Base-by-base conservation (phyloP, 2,797 vertebrate genomes). In the Tokudaia tokunoshimensis region DNA sequence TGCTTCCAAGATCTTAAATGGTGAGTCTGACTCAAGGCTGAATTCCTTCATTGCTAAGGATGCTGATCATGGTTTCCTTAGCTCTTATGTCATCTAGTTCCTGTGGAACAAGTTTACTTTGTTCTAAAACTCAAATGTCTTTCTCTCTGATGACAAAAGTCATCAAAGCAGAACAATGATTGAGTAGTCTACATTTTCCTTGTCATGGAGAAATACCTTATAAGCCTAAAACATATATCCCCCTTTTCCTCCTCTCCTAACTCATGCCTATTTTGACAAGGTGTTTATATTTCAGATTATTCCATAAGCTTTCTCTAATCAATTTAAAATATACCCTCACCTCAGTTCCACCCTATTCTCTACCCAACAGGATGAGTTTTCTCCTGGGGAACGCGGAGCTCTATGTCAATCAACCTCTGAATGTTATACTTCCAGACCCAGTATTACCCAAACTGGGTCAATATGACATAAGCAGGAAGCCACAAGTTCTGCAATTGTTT, bases 391-490 rank as follows among this genome's bases (percentile, higher is more conserved):
- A 29, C 34, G 1, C 11, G 34, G 34, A 37, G 91, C 12, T 31
- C 61, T 29, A 85, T 87, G 63, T 82, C 57, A 74, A n/a, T 85
- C 55, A 55, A 67, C 44, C 0, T 37, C 47, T 81, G 29, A 95
- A 50, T 19, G 61, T 50, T 63, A 65, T 15, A 88, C 85, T 8
- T 34, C 37, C 57, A 37, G 24, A 17, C 17, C 17, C 55, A 89
- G 37, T 15, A 44, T 44, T 22, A 72, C 63, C 74, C 22, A 22
- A 76, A 80, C 26, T 65, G 15, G 26, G 37, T 67, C 50, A 91
- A 96, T 86, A 95, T n/a, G 37, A 34, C n/a, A 47, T 90, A 95
- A 59, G 87, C 52, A 74, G 59, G 65, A 96, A 96, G 92, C 41
- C 74, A 89, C 83, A 94, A 81, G n/a, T 34, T 94, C 57, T 92